These are phyloP conservation scores for Trogon surrucura DNA, from an alignment of 2,113 vertebrate genomes.

Conservation along the genomic window DNA sequence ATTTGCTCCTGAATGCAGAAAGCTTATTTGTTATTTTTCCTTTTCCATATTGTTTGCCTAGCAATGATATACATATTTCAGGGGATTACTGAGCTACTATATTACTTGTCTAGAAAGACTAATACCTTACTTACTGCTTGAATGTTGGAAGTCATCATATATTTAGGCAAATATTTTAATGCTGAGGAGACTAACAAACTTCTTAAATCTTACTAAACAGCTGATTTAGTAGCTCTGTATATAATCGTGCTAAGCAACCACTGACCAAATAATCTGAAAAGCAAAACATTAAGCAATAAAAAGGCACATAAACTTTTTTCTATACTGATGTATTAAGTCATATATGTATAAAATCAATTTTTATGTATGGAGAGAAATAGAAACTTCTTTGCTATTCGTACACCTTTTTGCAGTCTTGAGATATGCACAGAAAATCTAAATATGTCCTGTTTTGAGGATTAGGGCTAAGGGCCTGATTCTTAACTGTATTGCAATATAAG, in stretches of 20 bases:
- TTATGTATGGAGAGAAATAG: neutral
- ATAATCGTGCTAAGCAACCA: constrained; percentile 15
- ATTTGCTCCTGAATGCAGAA: neutral
- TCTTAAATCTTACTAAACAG: neutral
- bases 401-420: neutral
- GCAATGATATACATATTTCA: neutral
- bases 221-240: neutral
- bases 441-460: neutral
- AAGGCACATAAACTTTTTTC: neutral
- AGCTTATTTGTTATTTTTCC: neutral
- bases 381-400: neutral
- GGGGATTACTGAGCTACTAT: neutral
- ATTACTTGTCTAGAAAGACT: neutral
- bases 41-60: neutral
- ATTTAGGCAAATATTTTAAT: constrained; percentile 11
- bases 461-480: neutral
- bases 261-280: constrained; percentile 11
- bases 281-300: constrained; percentile 50
- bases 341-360: constrained; percentile 11
- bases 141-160: neutral
- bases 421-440: neutral
- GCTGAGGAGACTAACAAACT: neutral
- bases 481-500: neutral
- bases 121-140: neutral
- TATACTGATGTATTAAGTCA: neutral